A percentile compares a stretch with the other conserved stretches of the same genome.
Conservation (phyloP, 2,888 invertebrate species). For the Polydrusus cervinus region DNA sequence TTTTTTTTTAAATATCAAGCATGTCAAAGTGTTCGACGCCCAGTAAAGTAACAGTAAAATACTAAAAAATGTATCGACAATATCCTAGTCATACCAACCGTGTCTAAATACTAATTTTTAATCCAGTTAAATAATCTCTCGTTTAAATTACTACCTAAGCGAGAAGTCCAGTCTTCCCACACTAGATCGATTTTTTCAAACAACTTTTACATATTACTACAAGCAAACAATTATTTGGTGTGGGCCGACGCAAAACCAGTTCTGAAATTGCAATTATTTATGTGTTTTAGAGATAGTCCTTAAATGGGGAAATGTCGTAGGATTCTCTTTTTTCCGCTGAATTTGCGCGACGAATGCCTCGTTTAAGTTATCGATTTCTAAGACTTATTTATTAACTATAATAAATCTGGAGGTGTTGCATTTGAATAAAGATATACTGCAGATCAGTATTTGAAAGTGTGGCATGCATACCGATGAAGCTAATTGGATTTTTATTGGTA, state of each 20-base stretch:
- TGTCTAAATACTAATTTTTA: conserved; percentile 45
- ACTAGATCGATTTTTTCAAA: conserved; percentile 60
- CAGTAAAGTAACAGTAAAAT: neutral
- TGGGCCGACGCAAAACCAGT: conserved; percentile 67
- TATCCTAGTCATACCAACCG: conserved; percentile 1
- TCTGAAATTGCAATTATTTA: conserved; percentile 68
- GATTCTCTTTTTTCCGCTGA: conserved; percentile 60
- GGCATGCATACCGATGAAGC: conserved; percentile 32
- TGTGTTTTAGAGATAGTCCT: conserved; percentile 65
- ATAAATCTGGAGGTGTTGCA: conserved; percentile 56
- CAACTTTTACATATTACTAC: conserved; percentile 60
- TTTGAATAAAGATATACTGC: conserved; percentile 40
- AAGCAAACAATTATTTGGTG: conserved; percentile 61
- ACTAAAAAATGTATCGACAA: neutral
- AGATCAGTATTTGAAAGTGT: conserved; percentile 43
- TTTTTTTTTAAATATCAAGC: too few species aligned
- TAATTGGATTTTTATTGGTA: conserved; percentile 37
- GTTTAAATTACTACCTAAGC: conserved; percentile 55
- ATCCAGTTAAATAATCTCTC: conserved; percentile 46
- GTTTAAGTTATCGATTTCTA: conserved; percentile 56
- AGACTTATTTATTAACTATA: conserved; percentile 51
- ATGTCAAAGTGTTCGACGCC: neutral
- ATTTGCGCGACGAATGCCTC: conserved; percentile 57
- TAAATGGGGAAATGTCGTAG: conserved; percentile 65
- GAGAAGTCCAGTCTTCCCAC: conserved; percentile 57